Percentiles rank a stretch among this genome's conserved stretches.
Evolutionary conservation across 2,113 vertebrate species (phyloP).

Genomic region (Malaclemys terrapin): DNA sequence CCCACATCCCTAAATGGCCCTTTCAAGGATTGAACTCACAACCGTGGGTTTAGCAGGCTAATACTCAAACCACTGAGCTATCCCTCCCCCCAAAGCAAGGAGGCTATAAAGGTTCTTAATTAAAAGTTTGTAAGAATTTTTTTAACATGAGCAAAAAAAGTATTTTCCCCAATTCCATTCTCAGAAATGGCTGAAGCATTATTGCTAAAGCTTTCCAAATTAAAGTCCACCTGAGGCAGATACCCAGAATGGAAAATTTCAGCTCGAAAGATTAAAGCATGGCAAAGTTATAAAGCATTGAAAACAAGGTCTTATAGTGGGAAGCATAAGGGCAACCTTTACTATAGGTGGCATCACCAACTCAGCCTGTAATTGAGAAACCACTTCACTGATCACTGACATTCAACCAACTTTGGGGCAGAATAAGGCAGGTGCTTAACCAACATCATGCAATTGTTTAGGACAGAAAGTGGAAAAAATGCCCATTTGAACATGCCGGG

Average conservation of each 20-base stretch:
- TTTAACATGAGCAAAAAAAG: not conserved
- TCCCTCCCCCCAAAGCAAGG: not conserved
- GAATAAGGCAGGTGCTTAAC: not conserved
- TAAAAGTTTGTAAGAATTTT: not conserved
- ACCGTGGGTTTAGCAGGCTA: no score
- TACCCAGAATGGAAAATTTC: not conserved
- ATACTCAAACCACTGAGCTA: no score
- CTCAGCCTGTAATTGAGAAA: not conserved
- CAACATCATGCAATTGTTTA: not conserved
- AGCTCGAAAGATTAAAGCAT: not conserved
- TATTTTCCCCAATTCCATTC: not conserved
- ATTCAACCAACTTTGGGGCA: not conserved
- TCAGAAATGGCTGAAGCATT: not conserved
- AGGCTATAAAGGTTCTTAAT: not conserved
- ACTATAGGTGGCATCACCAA: not conserved
- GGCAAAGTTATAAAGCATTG: not conserved
- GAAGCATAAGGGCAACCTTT: not conserved
- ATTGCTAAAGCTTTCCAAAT: not conserved
- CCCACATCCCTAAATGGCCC: no score
- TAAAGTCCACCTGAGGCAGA: not conserved
- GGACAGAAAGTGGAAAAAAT: not conserved
- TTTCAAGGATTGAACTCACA: no score
- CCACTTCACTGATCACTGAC: not conserved
- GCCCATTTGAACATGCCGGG: not conserved
- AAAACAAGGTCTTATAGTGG: not conserved